Conservation (phyloP, 2,888 invertebrate species). For the Nasonia oneida region DNA sequence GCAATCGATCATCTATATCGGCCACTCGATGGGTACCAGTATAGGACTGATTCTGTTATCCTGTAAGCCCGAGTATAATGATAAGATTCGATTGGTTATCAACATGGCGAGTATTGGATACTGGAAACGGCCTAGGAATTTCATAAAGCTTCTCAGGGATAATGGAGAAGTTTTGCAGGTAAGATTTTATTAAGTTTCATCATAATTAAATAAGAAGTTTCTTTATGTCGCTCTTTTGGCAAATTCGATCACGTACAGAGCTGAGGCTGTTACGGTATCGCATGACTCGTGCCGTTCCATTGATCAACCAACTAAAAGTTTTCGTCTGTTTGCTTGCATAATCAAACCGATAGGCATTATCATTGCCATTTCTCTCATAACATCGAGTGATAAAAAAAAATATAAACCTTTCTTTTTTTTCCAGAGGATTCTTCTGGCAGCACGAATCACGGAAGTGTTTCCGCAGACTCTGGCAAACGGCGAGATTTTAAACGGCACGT, state of each 20-base stretch:
- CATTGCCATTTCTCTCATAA: neutral
- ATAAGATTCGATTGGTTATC: conserved; percentile 82
- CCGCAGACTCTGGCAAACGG: neutral
- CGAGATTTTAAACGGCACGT: neutral
- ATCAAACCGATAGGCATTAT: neutral
- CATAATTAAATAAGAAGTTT: neutral
- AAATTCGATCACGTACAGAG: neutral
- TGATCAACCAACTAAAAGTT: neutral
- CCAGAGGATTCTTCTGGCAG: neutral
- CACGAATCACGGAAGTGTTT: neutral
- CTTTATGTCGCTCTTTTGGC: neutral
- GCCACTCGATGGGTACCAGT: conserved; percentile 95
- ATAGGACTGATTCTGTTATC: conserved; percentile 86
- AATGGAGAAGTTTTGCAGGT: neutral
- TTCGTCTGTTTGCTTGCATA: neutral
- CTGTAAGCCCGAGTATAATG: conserved; percentile 85
- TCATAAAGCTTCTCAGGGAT: neutral
- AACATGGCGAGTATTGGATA: conserved; percentile 48
- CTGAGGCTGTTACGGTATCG: neutral
- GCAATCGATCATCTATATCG: conserved; percentile 85
- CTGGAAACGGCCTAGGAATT: conserved; percentile 10
- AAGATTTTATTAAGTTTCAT: neutral
- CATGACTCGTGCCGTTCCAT: neutral
- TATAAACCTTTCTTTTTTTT: neutral
- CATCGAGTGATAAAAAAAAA: neutral